Conservation (phyloP, 2,797 vertebrate species). For the Acrocephalus scirpaceus region DNA sequence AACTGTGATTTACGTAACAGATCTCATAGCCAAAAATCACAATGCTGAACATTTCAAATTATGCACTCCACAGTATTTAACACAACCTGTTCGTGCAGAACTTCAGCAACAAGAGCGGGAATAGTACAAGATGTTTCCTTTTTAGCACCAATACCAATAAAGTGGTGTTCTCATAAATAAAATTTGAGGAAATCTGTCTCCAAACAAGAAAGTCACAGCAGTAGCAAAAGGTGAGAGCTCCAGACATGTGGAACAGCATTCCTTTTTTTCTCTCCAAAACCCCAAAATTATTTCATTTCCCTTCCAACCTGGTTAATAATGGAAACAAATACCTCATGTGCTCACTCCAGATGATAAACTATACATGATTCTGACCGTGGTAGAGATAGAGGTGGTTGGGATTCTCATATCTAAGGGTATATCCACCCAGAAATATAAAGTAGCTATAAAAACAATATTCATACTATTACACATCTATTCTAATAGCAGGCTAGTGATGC, state of each 20-base stretch:
- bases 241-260: not conserved
- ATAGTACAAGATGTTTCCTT: slow-evolving; percentile 2
- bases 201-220: slow-evolving; percentile 1
- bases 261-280: not conserved
- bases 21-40: slow-evolving; percentile 21
- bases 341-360: not conserved
- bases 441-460: not conserved
- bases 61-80: not conserved
- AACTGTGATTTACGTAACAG: slow-evolving; percentile 36
- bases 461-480: too few species aligned
- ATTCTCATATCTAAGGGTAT: not conserved
- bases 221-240: not conserved
- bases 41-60: not conserved
- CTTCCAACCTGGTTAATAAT: not conserved
- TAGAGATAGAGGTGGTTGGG: not conserved
- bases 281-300: not conserved
- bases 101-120: not conserved
- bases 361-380: not conserved
- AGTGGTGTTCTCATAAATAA: not conserved
- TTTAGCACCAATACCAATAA: not conserved
- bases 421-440: not conserved
- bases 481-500: not conserved
- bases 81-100: not conserved
- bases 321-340: not conserved
- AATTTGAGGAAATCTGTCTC: slow-evolving; percentile 6